Evolutionary conservation across 2,113 vertebrate species (phyloP).

Genomic region (Stercorarius parasiticus): DNA sequence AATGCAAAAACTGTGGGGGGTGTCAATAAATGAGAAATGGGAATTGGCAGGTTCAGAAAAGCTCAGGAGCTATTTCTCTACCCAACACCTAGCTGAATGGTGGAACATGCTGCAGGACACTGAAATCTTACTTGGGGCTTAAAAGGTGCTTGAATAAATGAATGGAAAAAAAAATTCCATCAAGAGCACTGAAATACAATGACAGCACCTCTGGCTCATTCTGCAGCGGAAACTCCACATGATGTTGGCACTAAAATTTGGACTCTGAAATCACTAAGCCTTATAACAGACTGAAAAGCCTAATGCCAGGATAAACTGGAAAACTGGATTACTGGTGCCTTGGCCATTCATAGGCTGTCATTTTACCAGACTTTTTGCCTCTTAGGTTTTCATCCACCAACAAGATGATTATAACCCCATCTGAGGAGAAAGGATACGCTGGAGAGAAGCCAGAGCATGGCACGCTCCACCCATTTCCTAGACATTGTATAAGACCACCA

Average conservation of each 20-base stretch:
- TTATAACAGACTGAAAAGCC: not conserved
- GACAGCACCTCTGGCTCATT: not conserved
- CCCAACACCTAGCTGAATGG: not conserved
- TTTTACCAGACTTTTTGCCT: not conserved
- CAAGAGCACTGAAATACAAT: not conserved
- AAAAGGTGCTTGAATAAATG: not conserved
- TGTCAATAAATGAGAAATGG: not conserved
- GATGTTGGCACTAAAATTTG: not conserved
- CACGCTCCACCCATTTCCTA: not conserved
- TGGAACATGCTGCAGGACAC: not conserved
- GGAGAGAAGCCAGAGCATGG: not conserved
- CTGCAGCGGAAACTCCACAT: not conserved
- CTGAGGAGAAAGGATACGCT: not conserved
- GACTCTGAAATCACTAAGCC: not conserved
- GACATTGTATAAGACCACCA: not conserved
- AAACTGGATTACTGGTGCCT: not conserved
- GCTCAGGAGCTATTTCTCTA: not conserved
- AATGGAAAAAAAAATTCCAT: not conserved
- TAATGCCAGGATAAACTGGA: not conserved
- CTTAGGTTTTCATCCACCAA: not conserved
- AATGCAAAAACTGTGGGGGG: not conserved
- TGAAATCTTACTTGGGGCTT: not conserved
- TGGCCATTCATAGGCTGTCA: not conserved
- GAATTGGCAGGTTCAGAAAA: not conserved
- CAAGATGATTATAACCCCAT: not conserved